These are phyloP conservation scores for Channa argus DNA, from an alignment of 2,113 vertebrate species.

Conservation along the genomic window DNA sequence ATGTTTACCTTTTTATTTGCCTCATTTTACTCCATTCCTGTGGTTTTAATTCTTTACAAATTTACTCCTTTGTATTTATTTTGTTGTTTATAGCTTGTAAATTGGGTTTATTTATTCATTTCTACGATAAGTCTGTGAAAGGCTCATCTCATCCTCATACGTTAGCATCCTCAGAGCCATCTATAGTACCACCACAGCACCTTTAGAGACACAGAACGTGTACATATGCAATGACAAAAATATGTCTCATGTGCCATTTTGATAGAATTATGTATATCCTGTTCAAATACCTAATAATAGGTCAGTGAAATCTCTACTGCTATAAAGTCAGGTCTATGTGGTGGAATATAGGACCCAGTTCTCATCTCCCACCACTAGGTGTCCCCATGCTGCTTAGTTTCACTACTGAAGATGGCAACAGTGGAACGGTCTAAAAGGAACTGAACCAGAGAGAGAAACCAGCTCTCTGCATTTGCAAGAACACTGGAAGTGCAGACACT, in stretches of 20 bases:
- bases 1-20: slow-evolving; percentile 49
- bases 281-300: slow-evolving; percentile 24
- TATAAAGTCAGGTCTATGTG: slow-evolving; percentile 50
- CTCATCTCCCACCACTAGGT: slow-evolving; percentile 52
- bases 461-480: slow-evolving; percentile 14
- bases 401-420: slow-evolving; percentile 40
- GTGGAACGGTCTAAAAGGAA: slow-evolving; percentile 38
- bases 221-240: slow-evolving; percentile 60
- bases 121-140: slow-evolving; percentile 54
- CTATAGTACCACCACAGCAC: slow-evolving; percentile 43
- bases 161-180: slow-evolving; percentile 47
- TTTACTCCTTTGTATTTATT: slow-evolving; percentile 65
- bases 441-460: slow-evolving; percentile 4
- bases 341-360: slow-evolving; percentile 33
- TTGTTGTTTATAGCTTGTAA: slow-evolving; percentile 63
- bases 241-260: slow-evolving; percentile 81
- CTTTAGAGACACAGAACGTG: slow-evolving; percentile 54
- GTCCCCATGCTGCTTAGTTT: slow-evolving; percentile 64
- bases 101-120: slow-evolving; percentile 79
- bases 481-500: slow-evolving; percentile 69
- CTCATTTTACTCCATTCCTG: slow-evolving; percentile 45
- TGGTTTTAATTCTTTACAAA: slow-evolving; percentile 35
- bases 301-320: slow-evolving; percentile 48
- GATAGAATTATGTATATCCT: slow-evolving; percentile 63
- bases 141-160: slow-evolving; percentile 23